Evolutionary conservation across 2,797 vertebrate genomes (phyloP), one percentile per base, ranked within the genome.

Genomic region (Pygocentrus nattereri): DNA sequence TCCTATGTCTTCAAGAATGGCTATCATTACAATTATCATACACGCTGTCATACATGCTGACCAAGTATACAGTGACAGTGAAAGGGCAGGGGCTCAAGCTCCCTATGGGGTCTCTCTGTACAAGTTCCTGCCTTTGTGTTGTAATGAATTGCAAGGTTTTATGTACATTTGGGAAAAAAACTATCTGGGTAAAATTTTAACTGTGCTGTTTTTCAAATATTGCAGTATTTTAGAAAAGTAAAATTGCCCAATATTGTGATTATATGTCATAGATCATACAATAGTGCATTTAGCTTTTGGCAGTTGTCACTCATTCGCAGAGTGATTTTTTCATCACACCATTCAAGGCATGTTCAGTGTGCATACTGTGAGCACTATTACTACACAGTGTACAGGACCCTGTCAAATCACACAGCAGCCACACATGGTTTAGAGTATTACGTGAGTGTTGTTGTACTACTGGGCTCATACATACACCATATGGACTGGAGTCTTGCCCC

Each of bases 361-460:
- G 44, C 21, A 0, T 18, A n/a, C 34, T 25, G 58, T 38, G 58
- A 61, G 15, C 54, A 34, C n/a, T 74, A 61, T 76, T 76, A 72
- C 80, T 81, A 52, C 72, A 81, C 31, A 41, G 61, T 78, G 78
- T 78, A 44, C 59, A 80, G 34, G 41, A 6, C 41, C 72, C 65
- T 83, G 85, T 86, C 72, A 83, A 81, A 83, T 74, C 79, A 85
- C 76, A 74, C 82, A 76, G 75, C 76, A 61, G 67, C 75, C 74
- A 76, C 83, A 86, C 85, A 88, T 85, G 79, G 76, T 83, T 81
- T 79, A 31, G 81, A 75, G 83, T 77, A 82, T 83, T 74, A 62
- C 56, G 78, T 71, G 71, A 79, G 47, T 82, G 49, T 78, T 82
- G 79, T 61, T 49, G 56, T 80, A 78, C 71, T 83, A 79, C 85